Percentiles rank a stretch among this genome's conserved stretches.
phyloP scores from a whole-genome alignment of 1,140 invertebrate species.

The Sycobia sp. region DNA sequence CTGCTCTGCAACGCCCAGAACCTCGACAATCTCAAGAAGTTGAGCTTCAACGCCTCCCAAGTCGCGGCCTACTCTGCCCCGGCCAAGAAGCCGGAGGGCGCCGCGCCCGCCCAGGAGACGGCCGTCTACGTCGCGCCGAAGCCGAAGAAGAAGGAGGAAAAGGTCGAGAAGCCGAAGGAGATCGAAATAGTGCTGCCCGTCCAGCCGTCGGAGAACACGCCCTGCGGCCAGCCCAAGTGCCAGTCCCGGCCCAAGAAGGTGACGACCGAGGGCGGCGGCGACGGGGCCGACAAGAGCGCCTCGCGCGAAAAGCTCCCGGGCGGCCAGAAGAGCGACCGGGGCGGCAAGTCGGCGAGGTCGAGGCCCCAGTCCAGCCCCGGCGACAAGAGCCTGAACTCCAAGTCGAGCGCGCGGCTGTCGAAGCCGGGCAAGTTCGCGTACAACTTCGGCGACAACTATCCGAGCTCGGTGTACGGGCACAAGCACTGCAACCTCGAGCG shows the following conservation, averaged over 20 bases:
- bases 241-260: constrained; percentile 43
- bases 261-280: neutral
- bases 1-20: constrained; percentile 3
- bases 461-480: constrained; percentile 42
- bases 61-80: too few species aligned
- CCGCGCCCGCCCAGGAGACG: constrained; percentile 34
- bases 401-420: neutral
- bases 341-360: too few species aligned
- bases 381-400: constrained; percentile 7
- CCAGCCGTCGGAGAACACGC: constrained; percentile 29
- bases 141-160: constrained; percentile 41
- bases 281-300: neutral
- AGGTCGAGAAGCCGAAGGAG: constrained; percentile 39
- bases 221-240: constrained; percentile 48
- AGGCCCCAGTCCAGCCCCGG: constrained; percentile 7
- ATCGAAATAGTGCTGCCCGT: neutral
- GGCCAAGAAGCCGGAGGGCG: constrained; percentile 39
- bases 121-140: constrained; percentile 3
- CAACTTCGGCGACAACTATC: constrained; percentile 41
- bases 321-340: constrained; percentile 5
- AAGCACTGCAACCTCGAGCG: constrained; percentile 39
- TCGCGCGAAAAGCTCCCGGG: neutral
- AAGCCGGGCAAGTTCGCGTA: constrained; percentile 40
- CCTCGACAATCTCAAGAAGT: neutral
- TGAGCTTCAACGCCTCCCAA: neutral